These are phyloP conservation scores for Linurgus olivaceus DNA, from an alignment of 2,797 vertebrate genomes.

Conservation along the genomic window DNA sequence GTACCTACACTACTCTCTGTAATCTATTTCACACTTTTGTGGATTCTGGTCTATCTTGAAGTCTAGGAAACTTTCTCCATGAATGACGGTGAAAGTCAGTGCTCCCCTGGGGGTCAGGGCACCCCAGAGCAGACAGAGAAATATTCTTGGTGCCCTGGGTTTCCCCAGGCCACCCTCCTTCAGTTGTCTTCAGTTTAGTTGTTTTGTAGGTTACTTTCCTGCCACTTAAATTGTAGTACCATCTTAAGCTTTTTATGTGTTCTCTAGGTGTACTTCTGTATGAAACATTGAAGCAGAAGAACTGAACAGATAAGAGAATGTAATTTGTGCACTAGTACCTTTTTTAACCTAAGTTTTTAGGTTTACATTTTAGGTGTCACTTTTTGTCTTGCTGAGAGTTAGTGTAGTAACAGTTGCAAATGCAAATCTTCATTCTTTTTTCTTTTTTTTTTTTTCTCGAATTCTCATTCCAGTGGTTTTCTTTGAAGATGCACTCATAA, in stretches of 20 bases:
- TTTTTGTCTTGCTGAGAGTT: not conserved
- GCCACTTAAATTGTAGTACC: not conserved
- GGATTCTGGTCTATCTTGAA: too few species aligned
- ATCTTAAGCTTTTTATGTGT: not conserved
- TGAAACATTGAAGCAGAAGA: not conserved
- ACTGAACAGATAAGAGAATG: not conserved
- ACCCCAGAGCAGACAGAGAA: too few species aligned
- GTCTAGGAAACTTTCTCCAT: too few species aligned
- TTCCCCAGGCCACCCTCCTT: not conserved
- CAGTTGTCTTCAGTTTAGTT: not conserved
- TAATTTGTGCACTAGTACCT: not conserved
- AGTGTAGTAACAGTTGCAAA: not conserved
- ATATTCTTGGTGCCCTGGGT: too few species aligned
- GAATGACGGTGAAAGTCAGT: too few species aligned
- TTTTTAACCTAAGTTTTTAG: not conserved
- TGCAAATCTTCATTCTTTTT: not conserved
- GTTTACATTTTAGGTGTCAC: not conserved
- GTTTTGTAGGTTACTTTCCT: not conserved
- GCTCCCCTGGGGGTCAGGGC: too few species aligned
- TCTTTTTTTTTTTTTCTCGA: not conserved
- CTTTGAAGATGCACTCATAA: conserved; percentile 30
- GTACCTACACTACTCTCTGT: too few species aligned
- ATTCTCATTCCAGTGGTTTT: conserved; percentile 19
- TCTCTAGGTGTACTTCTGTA: not conserved
- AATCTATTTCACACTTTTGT: too few species aligned